Conservation (phyloP, 2,113 vertebrate species). For the Gallinago paraguaiae region DNA sequence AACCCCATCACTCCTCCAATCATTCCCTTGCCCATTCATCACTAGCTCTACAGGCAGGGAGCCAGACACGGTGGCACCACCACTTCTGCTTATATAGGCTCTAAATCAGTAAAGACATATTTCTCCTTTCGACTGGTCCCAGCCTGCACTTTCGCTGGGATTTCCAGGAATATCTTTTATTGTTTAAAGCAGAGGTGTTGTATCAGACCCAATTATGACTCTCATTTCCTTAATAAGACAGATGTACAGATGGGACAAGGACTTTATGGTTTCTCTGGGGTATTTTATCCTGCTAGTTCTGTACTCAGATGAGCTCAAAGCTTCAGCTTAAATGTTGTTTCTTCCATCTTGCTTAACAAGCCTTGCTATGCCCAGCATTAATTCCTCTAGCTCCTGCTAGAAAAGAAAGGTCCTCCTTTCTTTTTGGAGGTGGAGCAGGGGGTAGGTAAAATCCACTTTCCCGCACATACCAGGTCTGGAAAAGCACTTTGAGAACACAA, state of each 20-base stretch:
- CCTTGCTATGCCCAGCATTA: neutral
- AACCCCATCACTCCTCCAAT: conserved; percentile 47
- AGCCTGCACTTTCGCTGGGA: neutral
- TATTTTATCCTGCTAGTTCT: neutral
- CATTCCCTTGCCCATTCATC: conserved; percentile 63
- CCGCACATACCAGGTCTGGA: neutral
- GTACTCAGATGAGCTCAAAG: neutral
- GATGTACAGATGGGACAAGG: neutral
- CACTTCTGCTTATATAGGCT: conserved; percentile 68
- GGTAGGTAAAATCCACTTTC: neutral
- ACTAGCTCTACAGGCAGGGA: conserved; percentile 59
- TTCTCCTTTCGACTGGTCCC: conserved; percentile 45
- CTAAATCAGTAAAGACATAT: conserved; percentile 58
- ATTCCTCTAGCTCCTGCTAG: neutral
- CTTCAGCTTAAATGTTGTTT: neutral
- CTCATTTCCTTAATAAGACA: conserved; percentile 53
- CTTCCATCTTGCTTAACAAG: neutral
- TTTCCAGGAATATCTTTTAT: conserved; percentile 64
- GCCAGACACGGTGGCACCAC: conserved; percentile 74
- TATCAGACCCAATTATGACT: conserved; percentile 37
- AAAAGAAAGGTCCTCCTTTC: neutral
- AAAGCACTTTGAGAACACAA: conserved; percentile 11
- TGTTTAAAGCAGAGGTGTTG: conserved; percentile 51
- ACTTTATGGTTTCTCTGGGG: neutral
- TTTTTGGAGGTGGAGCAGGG: neutral